A percentile compares a stretch with the other conserved stretches of the same genome.
Conservation (phyloP, 2,113 vertebrate species). For the Uria aalge region DNA sequence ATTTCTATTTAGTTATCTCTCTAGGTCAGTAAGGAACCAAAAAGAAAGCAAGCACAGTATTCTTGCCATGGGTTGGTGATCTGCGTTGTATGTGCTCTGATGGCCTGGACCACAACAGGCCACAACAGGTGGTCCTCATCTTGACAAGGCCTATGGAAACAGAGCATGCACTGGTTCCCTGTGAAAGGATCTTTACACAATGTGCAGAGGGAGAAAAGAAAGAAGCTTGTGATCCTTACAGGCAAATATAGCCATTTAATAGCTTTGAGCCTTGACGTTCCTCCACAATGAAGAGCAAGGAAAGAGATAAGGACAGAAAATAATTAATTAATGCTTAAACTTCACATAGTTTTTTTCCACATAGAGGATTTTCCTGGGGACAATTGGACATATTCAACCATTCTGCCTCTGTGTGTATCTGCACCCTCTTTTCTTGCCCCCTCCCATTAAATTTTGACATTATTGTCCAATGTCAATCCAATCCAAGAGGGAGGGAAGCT, state of each 20-base stretch:
- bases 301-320: background rate
- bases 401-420: background rate
- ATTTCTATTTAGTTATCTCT: background rate
- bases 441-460: background rate
- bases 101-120: background rate
- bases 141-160: background rate
- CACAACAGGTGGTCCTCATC: too few species aligned
- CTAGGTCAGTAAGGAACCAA: background rate
- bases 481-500: background rate
- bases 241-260: background rate
- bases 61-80: background rate
- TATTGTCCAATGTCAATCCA: background rate
- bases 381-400: background rate
- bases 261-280: background rate
- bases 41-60: background rate
- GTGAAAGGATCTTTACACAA: background rate
- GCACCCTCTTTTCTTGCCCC: background rate
- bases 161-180: fast-evolving
- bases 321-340: background rate
- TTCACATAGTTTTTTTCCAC: background rate
- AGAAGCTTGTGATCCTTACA: background rate
- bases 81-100: background rate
- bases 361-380: background rate
- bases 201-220: background rate
- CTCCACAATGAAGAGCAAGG: background rate